A percentile compares a stretch with the other conserved stretches of the same genome.
These are phyloP conservation scores for Dicyrtoma fusca DNA, from an alignment of 2,888 invertebrate genomes.

Conservation along the genomic window DNA sequence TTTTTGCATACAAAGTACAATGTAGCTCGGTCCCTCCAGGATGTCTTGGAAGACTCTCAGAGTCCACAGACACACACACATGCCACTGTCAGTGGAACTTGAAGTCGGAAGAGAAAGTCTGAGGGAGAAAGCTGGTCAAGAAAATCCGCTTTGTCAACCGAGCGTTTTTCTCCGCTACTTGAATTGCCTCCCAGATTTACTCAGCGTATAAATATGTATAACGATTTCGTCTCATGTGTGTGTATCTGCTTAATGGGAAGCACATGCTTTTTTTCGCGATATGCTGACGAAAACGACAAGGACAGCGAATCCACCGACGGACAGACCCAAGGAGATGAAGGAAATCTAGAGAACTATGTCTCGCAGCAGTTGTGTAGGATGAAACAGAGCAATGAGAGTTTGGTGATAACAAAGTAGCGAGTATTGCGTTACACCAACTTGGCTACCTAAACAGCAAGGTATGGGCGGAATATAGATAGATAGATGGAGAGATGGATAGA, in stretches of 20 bases:
- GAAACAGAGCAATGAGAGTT: too few relatives aligned
- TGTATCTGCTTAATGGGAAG: constrained; percentile 5
- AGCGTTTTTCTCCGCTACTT: neutral
- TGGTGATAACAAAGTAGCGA: too few relatives aligned
- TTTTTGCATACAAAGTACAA: constrained; percentile 17
- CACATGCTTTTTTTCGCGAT: neutral
- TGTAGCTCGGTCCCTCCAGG: too few relatives aligned
- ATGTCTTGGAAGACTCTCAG: neutral
- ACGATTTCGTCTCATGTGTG: neutral
- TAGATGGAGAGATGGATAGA: neutral
- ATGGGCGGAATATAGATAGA: neutral
- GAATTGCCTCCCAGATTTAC: constrained; percentile 10
- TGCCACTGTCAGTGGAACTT: neutral
- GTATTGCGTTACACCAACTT: too few relatives aligned
- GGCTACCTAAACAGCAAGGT: too few relatives aligned
- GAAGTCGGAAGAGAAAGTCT: neutral
- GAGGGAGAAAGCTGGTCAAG: constrained; percentile 2
- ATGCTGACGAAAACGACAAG: neutral
- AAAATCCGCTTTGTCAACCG: constrained; percentile 10
- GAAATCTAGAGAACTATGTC: too few relatives aligned
- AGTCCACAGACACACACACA: neutral
- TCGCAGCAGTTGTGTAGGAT: too few relatives aligned
- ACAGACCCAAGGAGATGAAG: neutral
- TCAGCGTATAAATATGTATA: constrained; percentile 7
- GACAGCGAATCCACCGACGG: neutral